These are phyloP conservation scores for Aradophagus sp. DNA, from an alignment of 1,140 invertebrate genomes.

Conservation along the genomic window DNA sequence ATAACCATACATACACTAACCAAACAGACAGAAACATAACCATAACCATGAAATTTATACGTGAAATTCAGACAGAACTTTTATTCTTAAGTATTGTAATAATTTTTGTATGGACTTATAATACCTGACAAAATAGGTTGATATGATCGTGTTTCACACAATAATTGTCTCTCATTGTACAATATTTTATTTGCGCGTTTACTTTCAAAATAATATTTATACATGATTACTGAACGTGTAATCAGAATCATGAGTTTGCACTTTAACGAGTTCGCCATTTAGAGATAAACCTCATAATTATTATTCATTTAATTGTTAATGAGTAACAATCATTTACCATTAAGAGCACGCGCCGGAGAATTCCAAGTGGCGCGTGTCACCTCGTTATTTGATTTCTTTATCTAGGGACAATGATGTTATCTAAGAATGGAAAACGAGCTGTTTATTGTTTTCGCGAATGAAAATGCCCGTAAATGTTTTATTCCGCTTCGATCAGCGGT, in stretches of 20 bases:
- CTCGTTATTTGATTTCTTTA: slow-evolving; percentile 36
- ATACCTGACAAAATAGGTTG: no score
- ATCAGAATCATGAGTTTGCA: slow-evolving; percentile 31
- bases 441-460: slow-evolving; percentile 12
- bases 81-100: no score
- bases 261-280: slow-evolving; percentile 40
- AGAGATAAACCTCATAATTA: slow-evolving; percentile 38
- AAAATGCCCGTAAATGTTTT: neutral
- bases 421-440: slow-evolving; percentile 6
- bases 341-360: slow-evolving; percentile 35
- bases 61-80: no score
- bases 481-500: no score
- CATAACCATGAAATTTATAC: no score
- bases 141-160: no score
- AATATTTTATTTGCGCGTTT: no score
- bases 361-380: slow-evolving; percentile 35
- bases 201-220: no score
- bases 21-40: no score
- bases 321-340: slow-evolving; percentile 47
- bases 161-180: no score
- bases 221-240: slow-evolving; percentile 10
- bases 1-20: no score
- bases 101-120: no score
- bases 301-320: slow-evolving; percentile 47
- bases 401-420: slow-evolving; percentile 32